Percentiles rank a stretch among this genome's conserved stretches.
Conservation (phyloP, 2,113 vertebrate species). For the Micromys minutus region DNA sequence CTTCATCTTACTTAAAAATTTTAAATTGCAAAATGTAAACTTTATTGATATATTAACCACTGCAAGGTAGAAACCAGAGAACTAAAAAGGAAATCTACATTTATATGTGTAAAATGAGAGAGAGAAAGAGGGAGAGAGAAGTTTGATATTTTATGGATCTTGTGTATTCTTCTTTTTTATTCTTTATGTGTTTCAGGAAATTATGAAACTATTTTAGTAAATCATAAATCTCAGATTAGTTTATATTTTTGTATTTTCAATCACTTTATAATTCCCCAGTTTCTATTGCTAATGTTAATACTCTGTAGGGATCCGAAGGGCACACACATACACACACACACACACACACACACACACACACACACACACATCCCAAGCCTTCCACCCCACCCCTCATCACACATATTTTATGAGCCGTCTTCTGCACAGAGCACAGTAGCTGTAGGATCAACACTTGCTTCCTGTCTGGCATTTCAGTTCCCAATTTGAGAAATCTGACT, state of each 20-base stretch:
- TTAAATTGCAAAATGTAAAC: slow-evolving; percentile 34
- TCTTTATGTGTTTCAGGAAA: slow-evolving; percentile 14
- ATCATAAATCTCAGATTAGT: slow-evolving; percentile 32
- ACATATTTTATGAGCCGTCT: slow-evolving; percentile 71
- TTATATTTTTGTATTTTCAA: slow-evolving; percentile 52
- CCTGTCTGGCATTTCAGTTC: slow-evolving; percentile 78
- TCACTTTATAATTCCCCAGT: slow-evolving; percentile 53
- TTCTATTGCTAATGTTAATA: slow-evolving; percentile 67
- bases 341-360: neutral
- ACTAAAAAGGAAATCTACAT: neutral
- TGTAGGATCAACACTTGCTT: slow-evolving; percentile 68
- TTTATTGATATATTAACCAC: neutral
- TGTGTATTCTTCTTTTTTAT: neutral
- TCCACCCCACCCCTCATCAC: neutral
- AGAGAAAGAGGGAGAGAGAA: too few species aligned
- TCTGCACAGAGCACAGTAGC: slow-evolving; percentile 79
- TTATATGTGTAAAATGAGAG: neutral
- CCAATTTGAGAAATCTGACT: slow-evolving; percentile 78
- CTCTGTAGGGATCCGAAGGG: slow-evolving; percentile 73
- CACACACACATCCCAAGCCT: neutral
- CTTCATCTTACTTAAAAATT: neutral
- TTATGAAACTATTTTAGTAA: slow-evolving; percentile 11
- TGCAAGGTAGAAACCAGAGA: neutral
- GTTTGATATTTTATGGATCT: neutral
- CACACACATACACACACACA: neutral